A percentile compares a stretch with the other conserved stretches of the same genome.
Conservation (phyloP, 1,140 invertebrate species). For the Monochamus saltuarius region DNA sequence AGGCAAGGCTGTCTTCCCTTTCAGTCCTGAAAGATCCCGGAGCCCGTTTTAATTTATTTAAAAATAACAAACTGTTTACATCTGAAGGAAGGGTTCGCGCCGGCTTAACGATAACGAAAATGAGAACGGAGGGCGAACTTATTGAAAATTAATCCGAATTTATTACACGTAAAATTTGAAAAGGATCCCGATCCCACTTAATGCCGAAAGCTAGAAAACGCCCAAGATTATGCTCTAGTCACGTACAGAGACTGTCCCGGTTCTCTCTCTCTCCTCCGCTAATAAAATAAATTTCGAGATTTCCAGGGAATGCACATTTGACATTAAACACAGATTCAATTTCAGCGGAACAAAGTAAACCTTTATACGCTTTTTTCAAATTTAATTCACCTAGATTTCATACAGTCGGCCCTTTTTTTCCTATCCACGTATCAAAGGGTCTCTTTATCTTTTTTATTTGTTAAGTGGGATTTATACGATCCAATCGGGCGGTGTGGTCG, state of each 20-base stretch:
- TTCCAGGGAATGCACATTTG: background rate
- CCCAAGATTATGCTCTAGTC: conserved; percentile 22
- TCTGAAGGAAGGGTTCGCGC: conserved; percentile 1
- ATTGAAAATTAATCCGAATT: conserved; percentile 30
- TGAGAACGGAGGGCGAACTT: conserved; percentile 9
- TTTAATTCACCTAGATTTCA: no score
- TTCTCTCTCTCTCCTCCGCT: background rate
- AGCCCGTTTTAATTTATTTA: background rate
- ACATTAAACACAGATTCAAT: no score
- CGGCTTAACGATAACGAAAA: background rate
- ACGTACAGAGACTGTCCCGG: conserved; percentile 15
- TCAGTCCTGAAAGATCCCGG: background rate
- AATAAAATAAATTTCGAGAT: background rate
- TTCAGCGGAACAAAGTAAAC: no score
- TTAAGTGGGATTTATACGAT: no score
- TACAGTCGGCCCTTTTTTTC: no score
- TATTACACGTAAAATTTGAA: conserved; percentile 30
- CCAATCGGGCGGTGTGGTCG: no score
- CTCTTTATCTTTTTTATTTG: no score
- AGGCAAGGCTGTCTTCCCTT: no score
- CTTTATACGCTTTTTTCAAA: no score
- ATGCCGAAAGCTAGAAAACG: conserved; percentile 21
- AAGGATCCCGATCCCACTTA: conserved; percentile 20
- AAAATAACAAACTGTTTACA: conserved; percentile 4
- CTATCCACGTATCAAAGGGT: no score